A percentile compares a stretch with the other conserved stretches of the same genome.
These are phyloP conservation scores for Phylloscopus trochilus DNA, from an alignment of 2,113 vertebrate genomes.

Conservation along the genomic window DNA sequence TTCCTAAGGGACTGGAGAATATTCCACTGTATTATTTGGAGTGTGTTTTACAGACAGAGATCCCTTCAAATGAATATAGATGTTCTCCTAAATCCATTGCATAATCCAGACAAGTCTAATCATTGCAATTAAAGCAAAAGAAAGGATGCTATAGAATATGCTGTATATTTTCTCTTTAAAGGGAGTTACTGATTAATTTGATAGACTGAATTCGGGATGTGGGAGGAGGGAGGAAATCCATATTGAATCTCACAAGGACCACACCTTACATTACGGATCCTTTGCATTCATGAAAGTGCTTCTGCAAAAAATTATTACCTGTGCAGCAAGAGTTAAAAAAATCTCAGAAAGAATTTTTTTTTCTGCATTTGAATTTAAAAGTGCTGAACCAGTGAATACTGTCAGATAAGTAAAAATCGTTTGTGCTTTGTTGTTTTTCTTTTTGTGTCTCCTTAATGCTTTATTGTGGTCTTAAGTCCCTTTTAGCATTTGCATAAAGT, in stretches of 20 bases:
- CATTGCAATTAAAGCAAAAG: conserved; percentile 3
- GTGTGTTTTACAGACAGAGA: neutral
- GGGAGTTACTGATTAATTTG: conserved; percentile 15
- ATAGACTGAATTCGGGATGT: neutral
- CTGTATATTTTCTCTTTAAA: conserved; percentile 1
- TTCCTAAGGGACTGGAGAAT: neutral
- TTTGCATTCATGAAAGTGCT: neutral
- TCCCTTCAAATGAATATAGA: conserved; percentile 22
- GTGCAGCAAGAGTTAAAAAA: conserved; percentile 74
- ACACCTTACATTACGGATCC: neutral
- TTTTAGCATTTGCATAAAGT: conserved; percentile 94
- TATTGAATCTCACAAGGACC: neutral
- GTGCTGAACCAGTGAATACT: conserved; percentile 77
- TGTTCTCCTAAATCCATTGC: conserved; percentile 12
- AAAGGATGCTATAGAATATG: neutral
- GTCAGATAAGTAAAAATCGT: conserved; percentile 84
- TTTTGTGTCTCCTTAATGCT: conserved; percentile 76
- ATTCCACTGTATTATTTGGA: neutral
- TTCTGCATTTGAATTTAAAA: conserved; percentile 60
- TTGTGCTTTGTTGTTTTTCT: conserved; percentile 77
- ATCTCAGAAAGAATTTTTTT: conserved; percentile 13
- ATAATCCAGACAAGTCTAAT: conserved; percentile 28
- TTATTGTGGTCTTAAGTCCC: conserved; percentile 80
- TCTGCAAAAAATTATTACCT: neutral
- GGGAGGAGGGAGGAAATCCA: neutral